Conservation (phyloP, 2,888 invertebrate species). For the Melieria crassipennis region DNA sequence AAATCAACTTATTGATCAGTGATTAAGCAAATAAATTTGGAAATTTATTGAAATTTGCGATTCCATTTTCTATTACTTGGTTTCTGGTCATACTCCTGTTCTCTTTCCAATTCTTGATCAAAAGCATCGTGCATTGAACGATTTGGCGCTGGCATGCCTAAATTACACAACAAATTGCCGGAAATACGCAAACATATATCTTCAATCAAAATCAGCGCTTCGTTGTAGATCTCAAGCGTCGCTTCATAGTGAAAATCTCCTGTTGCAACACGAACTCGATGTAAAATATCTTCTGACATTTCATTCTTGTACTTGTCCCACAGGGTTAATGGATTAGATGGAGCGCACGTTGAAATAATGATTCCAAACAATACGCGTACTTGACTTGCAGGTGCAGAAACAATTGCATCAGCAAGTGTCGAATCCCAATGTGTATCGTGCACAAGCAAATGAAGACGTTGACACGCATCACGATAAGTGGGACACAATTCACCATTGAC, state of each 20-base stretch:
- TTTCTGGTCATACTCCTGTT: slow-evolving; percentile 8
- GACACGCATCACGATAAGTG: slow-evolving; percentile 26
- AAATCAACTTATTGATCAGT: too few relatives aligned
- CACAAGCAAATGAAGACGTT: slow-evolving; percentile 21
- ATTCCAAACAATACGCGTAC: slow-evolving; percentile 28
- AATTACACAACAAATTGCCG: slow-evolving; percentile 8
- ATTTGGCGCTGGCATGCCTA: slow-evolving; percentile 11
- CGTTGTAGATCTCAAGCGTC: background rate
- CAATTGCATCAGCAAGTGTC: slow-evolving; percentile 19
- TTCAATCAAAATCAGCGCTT: slow-evolving; percentile 12
- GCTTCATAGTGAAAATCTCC: background rate
- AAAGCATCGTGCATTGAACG: slow-evolving; percentile 9
- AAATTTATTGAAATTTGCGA: too few relatives aligned
- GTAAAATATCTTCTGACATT: background rate
- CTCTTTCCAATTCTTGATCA: slow-evolving; percentile 5
- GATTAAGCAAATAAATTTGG: too few relatives aligned
- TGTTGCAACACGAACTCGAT: background rate
- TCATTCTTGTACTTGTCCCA: slow-evolving; percentile 15
- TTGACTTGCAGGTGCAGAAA: slow-evolving; percentile 20
- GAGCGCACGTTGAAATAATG: slow-evolving; percentile 25
- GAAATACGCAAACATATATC: slow-evolving; percentile 10
- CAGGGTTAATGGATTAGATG: slow-evolving; percentile 27
- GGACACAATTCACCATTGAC: slow-evolving; percentile 14
- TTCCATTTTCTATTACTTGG: too few relatives aligned
- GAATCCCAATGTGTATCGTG: slow-evolving; percentile 32